Evolutionary conservation across 2,888 invertebrate species (phyloP), one percentile per base, ranked within the genome.

Genomic region (Rotaria sp.): DNA sequence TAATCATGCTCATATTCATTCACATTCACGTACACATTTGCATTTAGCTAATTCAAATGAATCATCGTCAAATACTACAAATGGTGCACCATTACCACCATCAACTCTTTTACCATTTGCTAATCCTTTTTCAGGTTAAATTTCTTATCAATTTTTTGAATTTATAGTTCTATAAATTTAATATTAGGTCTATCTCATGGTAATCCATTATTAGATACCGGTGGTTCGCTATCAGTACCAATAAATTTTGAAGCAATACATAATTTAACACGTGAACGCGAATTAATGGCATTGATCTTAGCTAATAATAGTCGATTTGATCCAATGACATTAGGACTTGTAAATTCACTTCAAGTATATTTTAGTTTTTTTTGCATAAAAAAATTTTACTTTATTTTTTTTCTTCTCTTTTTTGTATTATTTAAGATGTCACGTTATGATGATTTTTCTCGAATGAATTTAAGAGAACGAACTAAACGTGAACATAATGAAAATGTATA

Each of bases 1-100:
- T 74, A 74, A 21, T 74, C 74, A 74, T 74, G 74, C 74, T 35
- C 74, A 74, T 74, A 38, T 74, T 74, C 74, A 74, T 38, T 74
- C 74, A 74, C 74, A 74, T 74, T 74, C 74, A 18, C 74, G 38
- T 38, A 74, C 74, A 74, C 74, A 74, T 38, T 38, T 74, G 21
- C 74, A 74, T 74, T 30, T 74, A 10, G n/a, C 26, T 57, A 57
- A 57, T 57, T 1, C 7, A 57, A 57, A 57, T 57, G 57, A 57
- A 24, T 57, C 57, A n/a, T 10, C 57, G 11, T 57, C 57, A 26
- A n/a, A 24, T 11, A 10, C 10, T n/a, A 5, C 57, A 74, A 74
- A 74, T 38, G 74, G 38, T 38, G 2, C 38, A 38, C 21, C 30
- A 15, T 21, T 38, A 74, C 30, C 38, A 38, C 74, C 74, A 35